These are phyloP conservation scores for Zosterops pallidus DNA, from an alignment of 2,113 vertebrate species.

Conservation along the genomic window DNA sequence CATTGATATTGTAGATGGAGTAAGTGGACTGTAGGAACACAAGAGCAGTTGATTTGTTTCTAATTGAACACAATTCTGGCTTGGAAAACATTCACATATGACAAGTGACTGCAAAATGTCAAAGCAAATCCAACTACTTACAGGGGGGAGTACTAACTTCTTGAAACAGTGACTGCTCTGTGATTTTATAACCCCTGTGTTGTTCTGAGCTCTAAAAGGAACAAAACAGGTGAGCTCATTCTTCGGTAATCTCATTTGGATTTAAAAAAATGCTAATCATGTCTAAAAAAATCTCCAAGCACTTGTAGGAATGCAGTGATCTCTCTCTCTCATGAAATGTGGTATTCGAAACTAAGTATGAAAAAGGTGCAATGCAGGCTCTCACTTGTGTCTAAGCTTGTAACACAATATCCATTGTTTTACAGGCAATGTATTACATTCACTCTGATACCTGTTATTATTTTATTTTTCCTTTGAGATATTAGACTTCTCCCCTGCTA, in stretches of 20 bases:
- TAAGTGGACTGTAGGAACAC: not conserved
- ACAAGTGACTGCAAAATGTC: not conserved
- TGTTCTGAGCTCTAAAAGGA: conserved; percentile 1
- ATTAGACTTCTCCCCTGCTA: not conserved
- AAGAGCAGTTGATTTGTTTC: not conserved
- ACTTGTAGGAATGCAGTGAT: not conserved
- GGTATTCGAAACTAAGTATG: not conserved
- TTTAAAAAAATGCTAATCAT: conserved; percentile 9
- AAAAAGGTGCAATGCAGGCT: not conserved
- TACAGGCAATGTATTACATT: not conserved
- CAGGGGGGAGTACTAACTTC: not conserved
- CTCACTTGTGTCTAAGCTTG: not conserved
- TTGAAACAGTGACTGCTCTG: not conserved
- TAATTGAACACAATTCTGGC: not conserved
- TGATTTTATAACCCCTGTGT: not conserved
- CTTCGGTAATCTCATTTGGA: not conserved
- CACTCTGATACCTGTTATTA: not conserved
- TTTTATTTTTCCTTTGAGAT: not conserved
- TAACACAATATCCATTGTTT: not conserved
- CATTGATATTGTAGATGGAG: fast-evolving
- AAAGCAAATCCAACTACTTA: not conserved
- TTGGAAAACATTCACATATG: not conserved
- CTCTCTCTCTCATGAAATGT: not conserved
- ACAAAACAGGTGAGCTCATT: conserved; percentile 55
- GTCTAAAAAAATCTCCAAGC: conserved; percentile 15